Conservation (phyloP, 2,113 vertebrate species). For the Tamias sibiricus region DNA sequence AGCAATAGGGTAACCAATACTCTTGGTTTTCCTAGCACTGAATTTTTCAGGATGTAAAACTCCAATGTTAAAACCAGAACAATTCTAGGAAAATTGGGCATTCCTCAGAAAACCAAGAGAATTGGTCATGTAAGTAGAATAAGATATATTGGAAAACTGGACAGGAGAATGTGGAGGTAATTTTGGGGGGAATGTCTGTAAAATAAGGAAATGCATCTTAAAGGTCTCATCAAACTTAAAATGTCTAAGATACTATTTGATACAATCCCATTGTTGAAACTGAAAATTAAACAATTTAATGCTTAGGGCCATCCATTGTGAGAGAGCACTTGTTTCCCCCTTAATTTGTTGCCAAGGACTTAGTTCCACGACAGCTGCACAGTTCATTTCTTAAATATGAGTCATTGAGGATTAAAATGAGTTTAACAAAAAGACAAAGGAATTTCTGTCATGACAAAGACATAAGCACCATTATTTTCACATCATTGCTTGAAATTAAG, state of each 20-base stretch:
- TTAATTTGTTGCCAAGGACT: slow-evolving; percentile 56
- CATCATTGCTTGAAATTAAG: slow-evolving; percentile 55
- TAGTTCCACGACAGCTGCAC: slow-evolving; percentile 55
- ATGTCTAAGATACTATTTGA: not conserved
- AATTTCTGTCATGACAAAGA: slow-evolving; percentile 67
- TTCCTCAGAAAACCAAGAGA: not conserved
- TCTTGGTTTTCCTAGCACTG: not conserved
- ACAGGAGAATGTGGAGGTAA: not conserved
- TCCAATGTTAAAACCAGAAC: not conserved
- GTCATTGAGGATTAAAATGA: slow-evolving; percentile 70
- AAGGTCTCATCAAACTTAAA: slow-evolving; percentile 1
- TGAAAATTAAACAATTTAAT: slow-evolving; percentile 27
- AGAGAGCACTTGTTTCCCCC: slow-evolving; percentile 50
- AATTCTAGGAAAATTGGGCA: not conserved
- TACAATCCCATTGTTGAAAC: slow-evolving; percentile 22
- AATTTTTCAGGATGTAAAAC: not conserved
- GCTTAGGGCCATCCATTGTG: slow-evolving; percentile 25
- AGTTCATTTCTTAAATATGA: slow-evolving; percentile 71
- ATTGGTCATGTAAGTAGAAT: not conserved
- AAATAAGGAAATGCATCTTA: slow-evolving; percentile 19
- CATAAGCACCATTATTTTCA: slow-evolving; percentile 64
- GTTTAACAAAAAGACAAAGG: slow-evolving; percentile 63
- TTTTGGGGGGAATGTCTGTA: not conserved
- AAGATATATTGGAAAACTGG: not conserved
- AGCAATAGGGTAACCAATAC: not conserved